phyloP scores from a whole-genome alignment of 1,140 invertebrate genomes.

The Scaptomyza hsui region DNA sequence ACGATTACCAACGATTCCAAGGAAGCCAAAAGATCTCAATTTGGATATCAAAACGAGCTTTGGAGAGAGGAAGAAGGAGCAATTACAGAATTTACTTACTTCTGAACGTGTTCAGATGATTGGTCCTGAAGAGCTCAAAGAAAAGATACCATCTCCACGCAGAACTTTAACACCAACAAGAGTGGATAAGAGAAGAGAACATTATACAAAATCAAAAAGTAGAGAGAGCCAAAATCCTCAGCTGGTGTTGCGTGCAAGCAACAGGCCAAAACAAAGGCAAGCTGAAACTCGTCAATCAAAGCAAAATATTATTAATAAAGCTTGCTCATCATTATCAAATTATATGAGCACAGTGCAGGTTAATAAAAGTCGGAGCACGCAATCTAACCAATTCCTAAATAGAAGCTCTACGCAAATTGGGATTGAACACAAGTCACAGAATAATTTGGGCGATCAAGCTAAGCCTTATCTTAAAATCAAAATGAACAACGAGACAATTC shows the following conservation, averaged over 20 bases:
- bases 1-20: neutral
- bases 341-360: too few relatives aligned
- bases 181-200: slow-evolving; percentile 13
- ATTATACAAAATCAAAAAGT: too few relatives aligned
- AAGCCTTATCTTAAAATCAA: too few relatives aligned
- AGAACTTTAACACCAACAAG: neutral
- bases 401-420: too few relatives aligned
- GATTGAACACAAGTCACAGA: too few relatives aligned
- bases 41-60: neutral
- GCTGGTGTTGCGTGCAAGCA: neutral
- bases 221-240: neutral
- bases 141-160: neutral
- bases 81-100: neutral
- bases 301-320: neutral
- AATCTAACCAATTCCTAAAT: too few relatives aligned
- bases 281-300: too few relatives aligned
- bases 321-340: too few relatives aligned
- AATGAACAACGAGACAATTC: too few relatives aligned
- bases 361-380: too few relatives aligned
- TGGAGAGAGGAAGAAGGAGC: neutral
- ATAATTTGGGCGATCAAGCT: too few relatives aligned
- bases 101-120: slow-evolving; percentile 1
- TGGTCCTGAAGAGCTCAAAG: neutral
- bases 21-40: neutral
- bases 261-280: slow-evolving; percentile 2